Base-by-base conservation (phyloP, 2,888 invertebrate species). In the Mayetiola destructor region DNA sequence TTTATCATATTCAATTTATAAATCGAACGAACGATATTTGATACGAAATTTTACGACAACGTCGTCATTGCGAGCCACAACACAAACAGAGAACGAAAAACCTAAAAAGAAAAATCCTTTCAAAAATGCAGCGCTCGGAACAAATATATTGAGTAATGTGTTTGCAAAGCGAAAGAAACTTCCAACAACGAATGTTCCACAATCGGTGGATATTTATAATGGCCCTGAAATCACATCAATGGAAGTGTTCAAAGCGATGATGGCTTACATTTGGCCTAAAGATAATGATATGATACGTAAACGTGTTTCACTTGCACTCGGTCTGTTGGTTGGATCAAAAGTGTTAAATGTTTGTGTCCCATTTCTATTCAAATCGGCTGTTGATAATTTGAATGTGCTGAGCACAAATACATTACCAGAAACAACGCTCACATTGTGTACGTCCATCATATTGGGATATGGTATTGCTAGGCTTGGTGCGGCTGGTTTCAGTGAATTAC, bases 201-300 rank as follows among this genome's bases (percentile, higher is more conserved):
- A 10, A 16, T 48, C 48, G 2, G n/a, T 48, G 14, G 48, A 48
- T 68, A 76, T 77, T 71, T 74, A 85, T 60, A 76, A 79, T 66
- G 77, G 75, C 32, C 66, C 75, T 20, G 76, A 80, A 67, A 80
- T 90, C 60, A 77, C 84, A 9, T 79, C 85, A 61, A 65, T 75
- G 64, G 83, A 91, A 66, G 94, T 96, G 86, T 67, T 94, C 29
- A 79, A 78, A 62, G 85, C 86, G 56, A 94, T 97, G 92, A 70
- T 90, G 69, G 80, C 80, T 56, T 93, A 95, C 74, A 86, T 97
- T 58, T 97, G 97, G 97, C 97, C 97, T 27, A 86, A 89, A 77
- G 88, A 87, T 62, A 70, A 70, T 67, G 63, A 67, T 1, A 60
- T 67, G 12, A 69, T 72, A 32, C 63, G 70, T 32, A 68, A 67